Conservation (phyloP, 2,888 invertebrate genomes). For the Ommatoiulus sabulosus region DNA sequence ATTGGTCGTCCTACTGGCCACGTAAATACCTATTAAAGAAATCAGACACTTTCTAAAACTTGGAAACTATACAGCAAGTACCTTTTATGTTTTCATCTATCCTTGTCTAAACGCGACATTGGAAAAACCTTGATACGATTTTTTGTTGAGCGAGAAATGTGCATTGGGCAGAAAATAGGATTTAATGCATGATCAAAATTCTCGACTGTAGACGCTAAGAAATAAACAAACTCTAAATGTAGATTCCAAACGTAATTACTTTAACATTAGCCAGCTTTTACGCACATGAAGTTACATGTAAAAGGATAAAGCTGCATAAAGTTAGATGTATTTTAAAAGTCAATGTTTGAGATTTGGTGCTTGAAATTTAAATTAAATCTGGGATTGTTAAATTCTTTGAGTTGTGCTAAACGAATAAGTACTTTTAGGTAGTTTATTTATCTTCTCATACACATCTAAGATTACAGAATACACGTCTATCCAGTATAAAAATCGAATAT, state of each 20-base stretch:
- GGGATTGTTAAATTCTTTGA: too few relatives aligned
- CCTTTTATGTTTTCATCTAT: background rate
- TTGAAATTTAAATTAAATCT: too few relatives aligned
- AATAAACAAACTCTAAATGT: background rate
- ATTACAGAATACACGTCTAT: too few relatives aligned
- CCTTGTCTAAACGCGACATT: background rate
- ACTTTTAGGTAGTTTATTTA: too few relatives aligned
- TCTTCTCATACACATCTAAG: too few relatives aligned
- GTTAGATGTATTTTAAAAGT: background rate
- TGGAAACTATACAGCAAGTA: background rate
- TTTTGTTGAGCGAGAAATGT: conserved; percentile 47
- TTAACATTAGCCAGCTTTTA: background rate
- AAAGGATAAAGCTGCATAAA: background rate
- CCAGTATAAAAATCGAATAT: too few relatives aligned
- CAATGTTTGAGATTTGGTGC: background rate
- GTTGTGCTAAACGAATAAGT: too few relatives aligned
- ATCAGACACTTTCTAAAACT: background rate
- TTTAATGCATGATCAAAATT: background rate
- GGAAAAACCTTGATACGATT: background rate
- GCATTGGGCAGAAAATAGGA: background rate
- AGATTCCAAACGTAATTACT: background rate
- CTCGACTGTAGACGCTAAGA: background rate
- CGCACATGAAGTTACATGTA: background rate
- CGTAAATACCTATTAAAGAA: conserved; percentile 72
- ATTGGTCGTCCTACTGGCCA: conserved; percentile 78